These are phyloP conservation scores for Clarias macrocephalus DNA, from an alignment of 2,113 vertebrate species.

Conservation along the genomic window DNA sequence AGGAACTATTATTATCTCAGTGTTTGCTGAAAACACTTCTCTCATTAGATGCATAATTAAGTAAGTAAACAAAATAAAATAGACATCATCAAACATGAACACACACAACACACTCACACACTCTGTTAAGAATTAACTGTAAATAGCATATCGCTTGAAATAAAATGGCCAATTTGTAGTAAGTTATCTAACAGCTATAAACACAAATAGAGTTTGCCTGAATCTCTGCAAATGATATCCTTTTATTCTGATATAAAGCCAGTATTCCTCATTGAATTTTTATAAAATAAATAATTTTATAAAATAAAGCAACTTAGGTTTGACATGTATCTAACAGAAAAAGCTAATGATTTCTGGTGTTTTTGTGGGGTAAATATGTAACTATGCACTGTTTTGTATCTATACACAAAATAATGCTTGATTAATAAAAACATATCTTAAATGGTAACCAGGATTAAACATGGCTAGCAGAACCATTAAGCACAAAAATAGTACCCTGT, in stretches of 20 bases:
- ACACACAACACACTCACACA: not conserved
- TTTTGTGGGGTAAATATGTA: not conserved
- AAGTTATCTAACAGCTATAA: not conserved
- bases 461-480: not conserved
- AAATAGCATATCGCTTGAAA: not conserved
- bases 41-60: slow-evolving; percentile 1
- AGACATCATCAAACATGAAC: not conserved
- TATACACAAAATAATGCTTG: not conserved
- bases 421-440: not conserved
- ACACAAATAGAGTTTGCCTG: not conserved
- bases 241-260: not conserved
- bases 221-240: not conserved
- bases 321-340: not conserved
- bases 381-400: not conserved
- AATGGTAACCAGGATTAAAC: not conserved
- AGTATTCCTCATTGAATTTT: not conserved
- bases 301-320: not conserved
- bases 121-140: not conserved
- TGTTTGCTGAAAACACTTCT: not conserved
- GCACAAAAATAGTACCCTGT: slow-evolving; percentile 19
- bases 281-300: not conserved
- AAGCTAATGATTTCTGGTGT: not conserved
- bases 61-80: not conserved
- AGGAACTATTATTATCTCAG: not conserved
- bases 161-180: not conserved